Evolutionary conservation across 2,888 invertebrate genomes (phyloP).

Genomic region (Dione vanillae): DNA sequence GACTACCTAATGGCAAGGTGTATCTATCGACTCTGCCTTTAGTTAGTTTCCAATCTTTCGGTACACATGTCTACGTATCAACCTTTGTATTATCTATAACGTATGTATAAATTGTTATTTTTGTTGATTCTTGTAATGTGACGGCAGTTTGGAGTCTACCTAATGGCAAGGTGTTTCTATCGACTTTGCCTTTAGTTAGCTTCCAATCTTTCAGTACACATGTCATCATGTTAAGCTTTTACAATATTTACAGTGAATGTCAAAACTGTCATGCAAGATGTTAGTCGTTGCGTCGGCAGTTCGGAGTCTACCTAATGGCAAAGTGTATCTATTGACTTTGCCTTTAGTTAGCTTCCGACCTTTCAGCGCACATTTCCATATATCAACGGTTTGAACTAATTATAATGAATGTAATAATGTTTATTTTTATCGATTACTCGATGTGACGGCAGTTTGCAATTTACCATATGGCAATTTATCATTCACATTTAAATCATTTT

Average conservation of each 20-base stretch:
- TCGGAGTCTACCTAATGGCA: conserved; percentile 25
- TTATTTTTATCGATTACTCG: no score
- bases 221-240: no score
- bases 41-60: conserved; percentile 20
- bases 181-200: conserved; percentile 20
- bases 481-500: no score
- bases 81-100: no score
- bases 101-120: no score
- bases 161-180: conserved; percentile 19
- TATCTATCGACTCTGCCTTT: conserved; percentile 9
- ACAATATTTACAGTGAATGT: no score
- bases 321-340: conserved; percentile 9
- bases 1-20: conserved; percentile 24
- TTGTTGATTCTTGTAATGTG: neutral
- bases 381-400: no score
- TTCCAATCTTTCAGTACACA: conserved; percentile 9
- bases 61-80: neutral
- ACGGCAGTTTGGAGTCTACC: conserved; percentile 10
- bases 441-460: conserved; percentile 5
- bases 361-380: neutral
- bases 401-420: no score
- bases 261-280: no score
- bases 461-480: conserved; percentile 25
- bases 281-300: neutral
- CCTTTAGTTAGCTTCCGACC: conserved; percentile 16